These are phyloP conservation scores for Spermophilus dauricus DNA, from an alignment of 2,113 vertebrate genomes.

Conservation along the genomic window DNA sequence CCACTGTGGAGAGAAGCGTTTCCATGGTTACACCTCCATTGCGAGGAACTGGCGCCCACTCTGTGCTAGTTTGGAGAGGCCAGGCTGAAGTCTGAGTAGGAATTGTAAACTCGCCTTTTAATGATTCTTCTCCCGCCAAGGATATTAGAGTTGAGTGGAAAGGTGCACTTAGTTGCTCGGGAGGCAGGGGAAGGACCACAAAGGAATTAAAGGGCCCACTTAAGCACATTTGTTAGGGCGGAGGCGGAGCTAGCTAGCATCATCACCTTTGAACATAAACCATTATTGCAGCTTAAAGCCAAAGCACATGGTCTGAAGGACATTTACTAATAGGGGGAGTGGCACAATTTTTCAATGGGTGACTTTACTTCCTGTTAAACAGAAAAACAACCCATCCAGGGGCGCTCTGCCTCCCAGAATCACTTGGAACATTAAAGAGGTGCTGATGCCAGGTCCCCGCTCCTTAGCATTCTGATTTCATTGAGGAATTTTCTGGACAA, in stretches of 20 bases:
- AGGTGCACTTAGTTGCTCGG: neutral
- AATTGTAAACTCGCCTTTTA: neutral
- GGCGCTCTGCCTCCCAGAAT: neutral
- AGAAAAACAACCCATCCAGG: neutral
- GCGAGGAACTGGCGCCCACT: rapidly evolving
- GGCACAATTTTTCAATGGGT: neutral
- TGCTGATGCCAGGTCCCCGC: neutral
- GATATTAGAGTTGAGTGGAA: neutral
- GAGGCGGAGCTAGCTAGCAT: neutral
- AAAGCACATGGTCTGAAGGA: neutral
- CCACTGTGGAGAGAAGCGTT: neutral
- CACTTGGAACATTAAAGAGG: neutral
- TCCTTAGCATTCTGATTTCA: neutral
- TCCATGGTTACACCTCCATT: neutral
- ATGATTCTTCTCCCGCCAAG: neutral
- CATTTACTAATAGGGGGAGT: neutral
- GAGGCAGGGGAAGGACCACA: neutral
- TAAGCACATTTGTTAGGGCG: neutral
- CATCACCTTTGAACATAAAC: neutral
- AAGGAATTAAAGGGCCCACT: neutral
- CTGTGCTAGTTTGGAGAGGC: neutral
- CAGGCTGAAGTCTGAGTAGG: neutral
- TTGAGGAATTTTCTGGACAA: neutral
- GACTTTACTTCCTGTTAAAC: neutral
- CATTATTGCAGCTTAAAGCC: neutral